A percentile compares a stretch with the other conserved stretches of the same genome.
Conservation (phyloP, 2,888 invertebrate genomes). For the Labia minor region DNA sequence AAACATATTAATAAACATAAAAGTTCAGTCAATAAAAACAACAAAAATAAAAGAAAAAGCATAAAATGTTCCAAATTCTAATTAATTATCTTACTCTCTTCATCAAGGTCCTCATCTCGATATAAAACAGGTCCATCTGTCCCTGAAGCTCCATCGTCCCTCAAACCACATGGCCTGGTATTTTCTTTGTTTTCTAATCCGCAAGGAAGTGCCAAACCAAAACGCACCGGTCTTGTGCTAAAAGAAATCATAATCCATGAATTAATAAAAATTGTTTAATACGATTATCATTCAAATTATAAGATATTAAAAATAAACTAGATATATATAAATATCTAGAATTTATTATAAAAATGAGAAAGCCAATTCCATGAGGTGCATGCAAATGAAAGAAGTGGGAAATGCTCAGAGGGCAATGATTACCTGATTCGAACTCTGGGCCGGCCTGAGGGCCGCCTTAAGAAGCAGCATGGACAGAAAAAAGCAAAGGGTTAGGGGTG, state of each 20-base stretch:
- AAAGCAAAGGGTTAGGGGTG: slow-evolving; percentile 17
- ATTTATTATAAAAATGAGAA: background rate
- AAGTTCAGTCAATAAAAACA: too few relatives aligned
- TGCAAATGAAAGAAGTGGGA: background rate
- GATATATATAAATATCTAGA: slow-evolving; percentile 21
- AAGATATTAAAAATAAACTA: background rate
- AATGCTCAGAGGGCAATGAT: slow-evolving; percentile 22
- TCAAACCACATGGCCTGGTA: slow-evolving; percentile 56
- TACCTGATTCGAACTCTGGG: slow-evolving; percentile 28
- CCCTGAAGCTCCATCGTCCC: slow-evolving; percentile 50
- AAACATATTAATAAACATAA: too few relatives aligned
- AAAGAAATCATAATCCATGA: too few relatives aligned
- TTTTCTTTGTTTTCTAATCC: slow-evolving; percentile 82
- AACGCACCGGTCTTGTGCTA: slow-evolving; percentile 71
- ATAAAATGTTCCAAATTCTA: too few relatives aligned
- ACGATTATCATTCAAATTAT: background rate
- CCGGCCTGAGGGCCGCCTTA: slow-evolving; percentile 27
- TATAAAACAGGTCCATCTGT: slow-evolving; percentile 58
- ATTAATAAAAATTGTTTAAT: slow-evolving; percentile 24
- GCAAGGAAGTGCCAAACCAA: slow-evolving; percentile 58
- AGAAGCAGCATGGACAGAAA: background rate
- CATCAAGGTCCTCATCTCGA: slow-evolving; percentile 55
- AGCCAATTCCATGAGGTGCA: slow-evolving; percentile 15
- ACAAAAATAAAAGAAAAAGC: too few relatives aligned
- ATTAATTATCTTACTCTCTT: slow-evolving; percentile 37